These are phyloP conservation scores for Scaptomyza tumidula DNA, from an alignment of 2,888 invertebrate genomes.

Conservation along the genomic window DNA sequence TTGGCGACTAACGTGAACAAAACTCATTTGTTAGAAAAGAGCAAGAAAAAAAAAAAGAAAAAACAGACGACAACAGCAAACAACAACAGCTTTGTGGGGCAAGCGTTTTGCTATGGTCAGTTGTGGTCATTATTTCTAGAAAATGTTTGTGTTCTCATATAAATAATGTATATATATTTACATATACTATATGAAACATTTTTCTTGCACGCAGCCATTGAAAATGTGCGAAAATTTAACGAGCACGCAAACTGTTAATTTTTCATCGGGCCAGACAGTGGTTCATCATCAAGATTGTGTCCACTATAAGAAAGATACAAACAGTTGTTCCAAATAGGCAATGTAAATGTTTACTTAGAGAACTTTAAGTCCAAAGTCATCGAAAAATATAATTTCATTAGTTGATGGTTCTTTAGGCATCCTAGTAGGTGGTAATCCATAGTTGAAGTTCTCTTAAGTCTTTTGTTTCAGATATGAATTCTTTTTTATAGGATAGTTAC, in stretches of 20 bases:
- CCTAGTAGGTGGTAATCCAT: too few relatives aligned
- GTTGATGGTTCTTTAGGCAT: too few relatives aligned
- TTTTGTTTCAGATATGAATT: too few relatives aligned
- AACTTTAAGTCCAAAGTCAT: background rate
- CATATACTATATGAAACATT: conserved; percentile 26
- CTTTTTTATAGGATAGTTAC: too few relatives aligned
- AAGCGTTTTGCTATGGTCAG: conserved; percentile 43
- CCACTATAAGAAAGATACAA: conserved; percentile 1
- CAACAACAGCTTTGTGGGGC: conserved; percentile 8
- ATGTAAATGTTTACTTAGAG: background rate
- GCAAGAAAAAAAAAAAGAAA: background rate
- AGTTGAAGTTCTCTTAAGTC: too few relatives aligned
- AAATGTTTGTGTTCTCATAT: conserved; percentile 37
- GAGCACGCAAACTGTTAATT: conserved; percentile 59
- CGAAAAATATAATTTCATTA: too few relatives aligned
- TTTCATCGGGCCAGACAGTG: conserved; percentile 42
- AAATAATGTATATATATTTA: conserved; percentile 44
- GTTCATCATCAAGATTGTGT: conserved; percentile 4
- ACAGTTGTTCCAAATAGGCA: background rate
- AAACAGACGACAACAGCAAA: conserved; percentile 17
- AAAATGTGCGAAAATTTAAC: conserved; percentile 42
- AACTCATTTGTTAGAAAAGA: conserved; percentile 60
- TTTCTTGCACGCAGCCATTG: conserved; percentile 23
- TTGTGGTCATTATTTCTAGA: conserved; percentile 52
- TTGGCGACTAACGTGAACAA: conserved; percentile 62